A percentile compares a stretch with the other conserved stretches of the same genome.
Conservation (phyloP, 2,113 vertebrate species). For the Notiomystis cincta region DNA sequence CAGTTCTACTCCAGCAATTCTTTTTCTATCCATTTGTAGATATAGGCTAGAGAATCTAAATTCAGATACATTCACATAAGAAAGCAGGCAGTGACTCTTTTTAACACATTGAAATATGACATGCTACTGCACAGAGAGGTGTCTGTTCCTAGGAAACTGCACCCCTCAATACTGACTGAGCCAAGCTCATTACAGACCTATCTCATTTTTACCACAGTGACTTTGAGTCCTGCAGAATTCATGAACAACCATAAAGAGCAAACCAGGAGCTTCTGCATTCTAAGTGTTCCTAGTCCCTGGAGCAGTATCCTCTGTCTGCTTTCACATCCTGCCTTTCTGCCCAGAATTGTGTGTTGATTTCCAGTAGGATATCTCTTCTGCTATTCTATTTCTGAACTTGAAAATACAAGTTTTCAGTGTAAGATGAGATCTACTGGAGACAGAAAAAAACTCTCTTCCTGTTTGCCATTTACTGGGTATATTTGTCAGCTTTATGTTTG, state of each 20-base stretch:
- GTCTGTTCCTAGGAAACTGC: slow-evolving; percentile 10
- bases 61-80: neutral
- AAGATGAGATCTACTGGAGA: neutral
- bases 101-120: neutral
- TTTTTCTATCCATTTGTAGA: neutral
- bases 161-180: neutral
- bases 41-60: neutral
- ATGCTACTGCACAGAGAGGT: neutral
- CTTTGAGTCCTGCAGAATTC: neutral
- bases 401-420: neutral
- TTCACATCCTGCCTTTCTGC: neutral
- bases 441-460: neutral
- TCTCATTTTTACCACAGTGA: neutral
- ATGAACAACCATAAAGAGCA: neutral
- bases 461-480: neutral
- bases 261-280: neutral
- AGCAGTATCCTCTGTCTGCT: neutral
- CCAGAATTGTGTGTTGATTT: neutral
- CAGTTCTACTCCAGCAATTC: slow-evolving; percentile 1
- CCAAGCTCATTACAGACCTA: neutral
- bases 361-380: neutral
- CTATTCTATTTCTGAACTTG: neutral
- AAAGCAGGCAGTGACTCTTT: neutral
- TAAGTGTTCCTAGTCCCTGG: neutral
- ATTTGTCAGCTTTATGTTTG: neutral